Conservation (phyloP, 1,140 invertebrate genomes). For the Grapholita molesta region DNA sequence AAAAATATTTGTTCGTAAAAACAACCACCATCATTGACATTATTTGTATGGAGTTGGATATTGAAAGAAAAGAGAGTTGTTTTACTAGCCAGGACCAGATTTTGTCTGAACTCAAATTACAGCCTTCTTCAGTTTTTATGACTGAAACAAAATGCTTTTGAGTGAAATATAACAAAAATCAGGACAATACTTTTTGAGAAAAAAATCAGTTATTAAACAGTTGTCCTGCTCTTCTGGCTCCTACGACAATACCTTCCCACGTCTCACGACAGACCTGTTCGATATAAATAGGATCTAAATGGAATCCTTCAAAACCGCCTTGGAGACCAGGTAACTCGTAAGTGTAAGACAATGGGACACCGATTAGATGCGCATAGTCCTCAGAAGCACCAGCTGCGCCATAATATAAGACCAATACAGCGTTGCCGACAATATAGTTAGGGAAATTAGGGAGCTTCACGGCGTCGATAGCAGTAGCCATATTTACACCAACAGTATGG, state of each 20-base stretch:
- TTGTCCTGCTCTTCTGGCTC: too few species aligned
- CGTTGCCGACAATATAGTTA: conserved; percentile 80
- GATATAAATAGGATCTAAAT: conserved; percentile 82
- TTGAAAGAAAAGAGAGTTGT: too few species aligned
- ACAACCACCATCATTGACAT: too few species aligned
- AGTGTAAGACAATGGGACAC: conserved; percentile 82
- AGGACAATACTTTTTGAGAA: too few species aligned
- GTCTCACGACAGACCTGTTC: conserved; percentile 82
- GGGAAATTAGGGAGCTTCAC: conserved; percentile 51
- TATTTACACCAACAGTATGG: conserved; percentile 51
- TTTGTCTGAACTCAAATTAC: too few species aligned
- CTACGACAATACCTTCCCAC: conserved; percentile 81
- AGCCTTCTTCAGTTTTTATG: too few species aligned
- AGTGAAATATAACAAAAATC: too few species aligned
- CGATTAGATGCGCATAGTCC: conserved; percentile 82
- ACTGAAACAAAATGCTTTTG: too few species aligned
- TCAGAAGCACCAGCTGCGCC: conserved; percentile 79
- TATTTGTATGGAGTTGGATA: too few species aligned
- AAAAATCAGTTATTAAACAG: too few species aligned
- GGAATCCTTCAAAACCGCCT: conserved; percentile 79
- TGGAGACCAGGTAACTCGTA: conserved; percentile 83
- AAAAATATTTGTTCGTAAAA: too few species aligned
- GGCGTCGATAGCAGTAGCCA: conserved; percentile 69
- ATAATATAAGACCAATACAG: conserved; percentile 79
- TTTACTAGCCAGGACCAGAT: too few species aligned